phyloP scores from a whole-genome alignment of 53 echinoderm and acorn worm species.

The Luidia sarsii region DNA sequence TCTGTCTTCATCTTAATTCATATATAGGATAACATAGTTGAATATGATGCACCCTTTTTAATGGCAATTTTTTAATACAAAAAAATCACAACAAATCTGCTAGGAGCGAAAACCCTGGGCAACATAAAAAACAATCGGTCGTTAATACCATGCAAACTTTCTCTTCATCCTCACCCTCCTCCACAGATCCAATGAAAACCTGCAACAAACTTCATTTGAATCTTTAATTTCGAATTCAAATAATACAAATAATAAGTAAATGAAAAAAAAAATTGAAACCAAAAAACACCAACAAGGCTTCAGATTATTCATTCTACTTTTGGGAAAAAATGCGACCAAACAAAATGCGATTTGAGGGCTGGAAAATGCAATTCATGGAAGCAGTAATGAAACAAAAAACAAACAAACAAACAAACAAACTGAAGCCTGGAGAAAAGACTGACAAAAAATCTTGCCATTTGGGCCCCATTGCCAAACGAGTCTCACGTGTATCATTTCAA shows the following conservation, averaged over 20 bases:
- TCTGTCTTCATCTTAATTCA: not conserved
- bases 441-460: too few relatives aligned
- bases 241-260: not conserved
- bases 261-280: not conserved
- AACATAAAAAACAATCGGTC: slow-evolving; percentile 9
- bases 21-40: slow-evolving; percentile 12
- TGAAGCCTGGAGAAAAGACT: too few relatives aligned
- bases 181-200: not conserved
- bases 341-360: too few relatives aligned
- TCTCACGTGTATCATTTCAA: too few relatives aligned
- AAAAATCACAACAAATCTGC: slow-evolving; percentile 6
- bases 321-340: not conserved
- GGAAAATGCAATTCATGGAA: too few relatives aligned
- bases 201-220: not conserved
- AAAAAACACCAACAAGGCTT: not conserved
- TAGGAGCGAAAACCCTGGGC: not conserved
- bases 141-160: slow-evolving; percentile 14
- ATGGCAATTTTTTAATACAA: slow-evolving; percentile 36
- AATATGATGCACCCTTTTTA: slow-evolving; percentile 17
- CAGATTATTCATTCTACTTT: not conserved
- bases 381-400: too few relatives aligned
- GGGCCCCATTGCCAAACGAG: too few relatives aligned
- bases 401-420: too few relatives aligned
- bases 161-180: not conserved
- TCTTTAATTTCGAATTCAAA: not conserved